Evolutionary conservation across 2,888 invertebrate species (phyloP), one percentile per base, ranked within the genome.

Genomic region (Eupithecia dodoneata): DNA sequence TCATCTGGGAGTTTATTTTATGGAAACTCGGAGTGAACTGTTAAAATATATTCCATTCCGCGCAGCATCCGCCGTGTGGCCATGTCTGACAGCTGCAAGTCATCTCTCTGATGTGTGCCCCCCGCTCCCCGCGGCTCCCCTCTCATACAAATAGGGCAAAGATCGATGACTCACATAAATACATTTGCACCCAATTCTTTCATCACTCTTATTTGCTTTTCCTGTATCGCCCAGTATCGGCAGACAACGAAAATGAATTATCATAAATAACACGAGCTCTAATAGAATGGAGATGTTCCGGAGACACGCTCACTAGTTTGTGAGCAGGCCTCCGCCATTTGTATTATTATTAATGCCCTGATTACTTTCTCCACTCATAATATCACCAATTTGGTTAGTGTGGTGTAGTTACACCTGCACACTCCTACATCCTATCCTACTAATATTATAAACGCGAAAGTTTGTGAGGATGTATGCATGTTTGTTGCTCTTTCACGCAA

Each of bases 181-280:
- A 30, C 12, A 45, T 69, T n/a, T 69, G 45, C 67, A 69, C 15
- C 41, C n/a, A 69, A 69, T 69, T 69, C 67, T 44, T 69, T 69
- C n/a, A 69, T 44, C 66, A 15, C 42, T 42, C 66, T n/a, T 69
- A 69, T 69, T 45, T 69, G 15, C 45, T 44, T 69, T 42, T 44
- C 42, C 44, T 44, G 15, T 69, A 69, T 59, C 59, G 30, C 45
- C 2, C 42, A 44, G 30, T 30, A 30, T 30, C 30, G 67, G n/a
- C 44, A 69, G 15, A 44, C 10, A 45, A 69, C 45, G 18, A 44
- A 45, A 45, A 66, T 66, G 15, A 66, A 42, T 66, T 66, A 66
- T 66, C 18, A 30, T 63, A 18, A 30, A 59, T 18, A 63, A 63
- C 30, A 12, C 30, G 30, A 63, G 12, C 10, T 59, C n/a, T 18